phyloP scores from a whole-genome alignment of 2,888 invertebrate genomes.

The Leptinotarsa peninsularis region DNA sequence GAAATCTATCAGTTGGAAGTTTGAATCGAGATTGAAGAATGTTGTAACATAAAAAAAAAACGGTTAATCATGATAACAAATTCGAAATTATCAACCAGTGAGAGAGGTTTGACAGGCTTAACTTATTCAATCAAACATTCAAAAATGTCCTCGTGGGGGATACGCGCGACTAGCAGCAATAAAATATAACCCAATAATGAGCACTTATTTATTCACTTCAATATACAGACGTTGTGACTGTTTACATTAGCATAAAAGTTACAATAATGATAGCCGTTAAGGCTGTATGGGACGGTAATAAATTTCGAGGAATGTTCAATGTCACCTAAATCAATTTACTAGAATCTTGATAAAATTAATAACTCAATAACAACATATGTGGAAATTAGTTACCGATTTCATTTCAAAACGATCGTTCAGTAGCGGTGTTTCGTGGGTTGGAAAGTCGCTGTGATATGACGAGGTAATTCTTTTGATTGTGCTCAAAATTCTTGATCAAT shows the following conservation, averaged over 20 bases:
- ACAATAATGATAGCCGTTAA: slow-evolving; percentile 16
- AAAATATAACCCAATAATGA: slow-evolving; percentile 8
- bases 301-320: slow-evolving; percentile 1
- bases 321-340: slow-evolving; percentile 13
- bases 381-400: not conserved
- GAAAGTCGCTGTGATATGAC: no score
- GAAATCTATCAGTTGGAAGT: no score
- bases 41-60: no score
- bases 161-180: not conserved
- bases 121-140: not conserved
- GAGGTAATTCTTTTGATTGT: no score
- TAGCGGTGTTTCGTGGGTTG: not conserved
- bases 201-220: not conserved
- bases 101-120: no score
- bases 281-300: slow-evolving; percentile 2
- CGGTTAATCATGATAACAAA: no score
- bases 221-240: slow-evolving; percentile 4
- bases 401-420: not conserved
- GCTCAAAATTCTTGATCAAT: no score
- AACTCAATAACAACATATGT: slow-evolving; percentile 1
- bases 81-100: no score
- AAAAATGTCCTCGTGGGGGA: not conserved
- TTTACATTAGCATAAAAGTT: slow-evolving; percentile 19
- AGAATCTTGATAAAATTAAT: slow-evolving; percentile 2
- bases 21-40: no score